Evolutionary conservation across 2,797 vertebrate species (phyloP).

Genomic region (Crax fasciolata): DNA sequence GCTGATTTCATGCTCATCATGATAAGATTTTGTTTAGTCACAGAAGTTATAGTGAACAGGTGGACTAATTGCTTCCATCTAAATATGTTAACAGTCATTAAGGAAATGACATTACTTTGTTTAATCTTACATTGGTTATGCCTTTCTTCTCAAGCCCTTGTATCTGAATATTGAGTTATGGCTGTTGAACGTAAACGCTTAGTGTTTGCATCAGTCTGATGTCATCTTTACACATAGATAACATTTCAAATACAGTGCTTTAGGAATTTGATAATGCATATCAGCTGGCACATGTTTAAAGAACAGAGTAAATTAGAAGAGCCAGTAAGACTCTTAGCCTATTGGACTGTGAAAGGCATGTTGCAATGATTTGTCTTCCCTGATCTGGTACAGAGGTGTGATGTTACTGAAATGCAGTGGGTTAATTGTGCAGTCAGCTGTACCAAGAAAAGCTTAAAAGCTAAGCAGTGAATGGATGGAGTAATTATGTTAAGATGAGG

Average conservation of each 20-base stretch:
- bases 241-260: background rate
- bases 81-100: background rate
- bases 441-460: background rate
- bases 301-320: background rate
- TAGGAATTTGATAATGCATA: background rate
- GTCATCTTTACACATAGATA: background rate
- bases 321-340: background rate
- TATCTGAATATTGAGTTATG: background rate
- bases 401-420: background rate
- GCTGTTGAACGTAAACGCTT: background rate
- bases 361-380: background rate
- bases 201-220: background rate
- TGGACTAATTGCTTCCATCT: background rate
- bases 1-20: slow-evolving; percentile 18
- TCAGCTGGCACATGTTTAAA: background rate
- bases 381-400: background rate
- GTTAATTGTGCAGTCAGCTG: background rate
- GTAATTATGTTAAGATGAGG: background rate
- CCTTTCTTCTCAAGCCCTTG: background rate
- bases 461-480: background rate
- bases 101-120: background rate
- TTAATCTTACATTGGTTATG: background rate
- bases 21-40: background rate
- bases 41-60: background rate
- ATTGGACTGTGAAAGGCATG: background rate